Base-by-base conservation (phyloP, 2,888 invertebrate species). In the Clepsis dumicolana region DNA sequence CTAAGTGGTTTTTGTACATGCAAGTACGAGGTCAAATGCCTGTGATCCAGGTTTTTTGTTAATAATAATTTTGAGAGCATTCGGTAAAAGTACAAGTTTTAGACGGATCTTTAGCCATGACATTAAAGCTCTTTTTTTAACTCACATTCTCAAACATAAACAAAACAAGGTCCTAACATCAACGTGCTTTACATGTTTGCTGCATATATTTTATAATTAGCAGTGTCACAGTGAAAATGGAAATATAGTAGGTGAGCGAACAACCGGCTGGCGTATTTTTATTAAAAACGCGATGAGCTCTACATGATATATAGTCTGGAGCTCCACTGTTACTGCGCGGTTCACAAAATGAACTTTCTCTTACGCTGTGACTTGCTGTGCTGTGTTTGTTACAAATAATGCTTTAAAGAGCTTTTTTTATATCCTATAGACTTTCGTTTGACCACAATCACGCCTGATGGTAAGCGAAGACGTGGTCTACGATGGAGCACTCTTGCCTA, bases 231-330 rank as follows among this genome's bases (percentile, higher is more conserved):
- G 71, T 71, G 68, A 63, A 74, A 78, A 72, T 65, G 56, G 70
- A 66, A 75, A 79, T 76, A 67, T 59, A 64, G 59, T 64, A 63
- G 56, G 67, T 63, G 71, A 70, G 73, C 62, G 73, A 76, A 79
- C 74, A 75, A 72, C 64, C 65, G 71, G 71, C 75, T 77, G 74
- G 78, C 74, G 65, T 65, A 63, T 70, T 88, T 90, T 91, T 90
- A 91, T 88, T 91, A 91, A 92, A 91, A 91, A 89, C 86, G 84
- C 83, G 91, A 92, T 91, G 91, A 91, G 89, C 81, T 78, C 75
- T 69, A 74, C 75, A 76, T 92, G 91, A 90, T 90, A 86, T 90
- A 91, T 88, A 86, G 83, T 71, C 72, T 74, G 77, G 71, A 75
- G 70, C 75, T 77, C 71, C 76, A 65, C 68, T 54, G 70, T 69